Percentiles rank a stretch among this genome's conserved stretches.
These are phyloP conservation scores for Notiomystis cincta DNA, from an alignment of 2,113 vertebrate genomes.

Conservation along the genomic window DNA sequence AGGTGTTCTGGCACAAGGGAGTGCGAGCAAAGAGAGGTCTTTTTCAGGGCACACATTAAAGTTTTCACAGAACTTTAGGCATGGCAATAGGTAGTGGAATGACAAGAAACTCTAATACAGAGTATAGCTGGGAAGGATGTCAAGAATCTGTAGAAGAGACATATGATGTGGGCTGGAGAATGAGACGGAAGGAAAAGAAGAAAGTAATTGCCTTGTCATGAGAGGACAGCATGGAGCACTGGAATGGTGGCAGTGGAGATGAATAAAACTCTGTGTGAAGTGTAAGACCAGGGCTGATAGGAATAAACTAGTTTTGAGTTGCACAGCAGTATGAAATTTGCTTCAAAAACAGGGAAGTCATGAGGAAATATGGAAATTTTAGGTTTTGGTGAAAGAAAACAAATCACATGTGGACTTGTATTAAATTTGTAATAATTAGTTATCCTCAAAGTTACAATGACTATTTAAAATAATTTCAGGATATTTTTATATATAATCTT, in stretches of 20 bases:
- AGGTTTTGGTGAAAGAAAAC: not conserved
- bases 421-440: not conserved
- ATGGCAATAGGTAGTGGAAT: not conserved
- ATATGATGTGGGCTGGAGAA: not conserved
- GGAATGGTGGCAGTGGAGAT: not conserved
- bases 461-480: not conserved
- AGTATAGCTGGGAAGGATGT: not conserved
- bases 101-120: not conserved
- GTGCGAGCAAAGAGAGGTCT: not conserved
- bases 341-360: not conserved
- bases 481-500: not conserved
- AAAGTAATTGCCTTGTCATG: not conserved
- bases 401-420: not conserved
- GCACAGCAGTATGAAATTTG: not conserved
- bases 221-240: not conserved
- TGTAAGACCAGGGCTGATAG: not conserved
- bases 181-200: not conserved
- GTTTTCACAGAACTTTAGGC: not conserved
- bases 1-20: not conserved
- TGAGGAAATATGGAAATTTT: not conserved
- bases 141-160: not conserved
- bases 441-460: not conserved
- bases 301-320: not conserved
- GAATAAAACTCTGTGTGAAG: not conserved
- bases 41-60: not conserved